These are phyloP conservation scores for Kobus ellipsiprymnus DNA, from an alignment of 2,113 vertebrate species.

Conservation along the genomic window DNA sequence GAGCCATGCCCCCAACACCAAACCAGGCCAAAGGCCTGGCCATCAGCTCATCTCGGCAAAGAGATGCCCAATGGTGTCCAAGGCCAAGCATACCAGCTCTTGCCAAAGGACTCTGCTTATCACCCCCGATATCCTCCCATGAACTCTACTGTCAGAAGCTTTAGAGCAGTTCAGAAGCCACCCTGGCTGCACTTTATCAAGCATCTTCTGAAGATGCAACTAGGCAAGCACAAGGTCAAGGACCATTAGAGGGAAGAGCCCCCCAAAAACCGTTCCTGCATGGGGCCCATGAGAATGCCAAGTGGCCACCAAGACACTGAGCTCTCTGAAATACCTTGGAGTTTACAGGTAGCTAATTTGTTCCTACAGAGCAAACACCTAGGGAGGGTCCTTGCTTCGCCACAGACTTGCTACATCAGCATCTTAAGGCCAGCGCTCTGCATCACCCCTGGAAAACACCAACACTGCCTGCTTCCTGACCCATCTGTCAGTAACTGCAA, in stretches of 20 bases:
- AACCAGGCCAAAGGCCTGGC: not conserved
- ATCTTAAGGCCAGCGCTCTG: not conserved
- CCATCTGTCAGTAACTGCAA: not conserved
- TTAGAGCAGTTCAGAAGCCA: not conserved
- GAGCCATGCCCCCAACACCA: not conserved
- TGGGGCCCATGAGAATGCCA: not conserved
- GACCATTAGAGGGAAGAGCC: not conserved
- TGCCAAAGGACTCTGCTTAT: not conserved
- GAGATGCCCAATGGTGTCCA: not conserved
- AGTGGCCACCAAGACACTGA: not conserved
- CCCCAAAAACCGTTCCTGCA: not conserved
- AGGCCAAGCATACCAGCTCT: not conserved
- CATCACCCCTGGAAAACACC: not conserved
- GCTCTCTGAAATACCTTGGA: not conserved
- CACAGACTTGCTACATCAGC: not conserved
- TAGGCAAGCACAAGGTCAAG: not conserved
- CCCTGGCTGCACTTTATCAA: not conserved
- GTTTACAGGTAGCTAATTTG: not conserved
- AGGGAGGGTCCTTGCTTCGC: not conserved
- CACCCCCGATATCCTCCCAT: not conserved
- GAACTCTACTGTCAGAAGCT: not conserved
- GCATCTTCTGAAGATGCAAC: not conserved
- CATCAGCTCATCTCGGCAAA: fast-evolving
- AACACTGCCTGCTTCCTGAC: not conserved
- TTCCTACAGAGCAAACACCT: not conserved